These are phyloP conservation scores for Pantherophis alleghaniensis DNA, from an alignment of 2,797 vertebrate species.

Conservation along the genomic window DNA sequence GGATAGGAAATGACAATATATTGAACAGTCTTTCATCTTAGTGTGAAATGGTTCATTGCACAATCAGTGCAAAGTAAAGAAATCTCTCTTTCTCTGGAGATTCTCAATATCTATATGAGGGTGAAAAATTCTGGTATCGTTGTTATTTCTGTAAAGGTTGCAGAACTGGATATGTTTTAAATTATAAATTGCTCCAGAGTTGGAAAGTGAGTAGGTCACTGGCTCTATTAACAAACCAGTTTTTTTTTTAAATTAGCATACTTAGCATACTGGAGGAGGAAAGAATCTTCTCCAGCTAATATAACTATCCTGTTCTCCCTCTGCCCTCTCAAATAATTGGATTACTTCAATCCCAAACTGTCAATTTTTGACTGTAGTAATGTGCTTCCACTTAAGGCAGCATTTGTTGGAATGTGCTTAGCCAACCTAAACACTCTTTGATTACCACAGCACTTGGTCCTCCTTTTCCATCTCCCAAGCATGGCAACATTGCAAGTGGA, in stretches of 20 bases:
- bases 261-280: conserved; percentile 45
- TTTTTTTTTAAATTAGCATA: conserved; percentile 6
- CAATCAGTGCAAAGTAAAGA: background rate
- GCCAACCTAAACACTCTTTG: conserved; percentile 12
- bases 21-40: conserved; percentile 46
- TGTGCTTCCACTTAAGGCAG: conserved; percentile 9
- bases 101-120: background rate
- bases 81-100: background rate
- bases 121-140: conserved; percentile 42
- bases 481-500: conserved; percentile 4
- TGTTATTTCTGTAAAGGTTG: conserved; percentile 56
- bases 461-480: background rate
- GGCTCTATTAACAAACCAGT: conserved; percentile 53
- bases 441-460: background rate
- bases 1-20: conserved; percentile 61
- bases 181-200: conserved; percentile 57
- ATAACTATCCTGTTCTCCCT: background rate
- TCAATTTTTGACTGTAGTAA: conserved; percentile 39
- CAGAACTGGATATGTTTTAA: conserved; percentile 49
- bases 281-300: background rate
- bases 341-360: background rate
- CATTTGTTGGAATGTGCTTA: conserved; percentile 9
- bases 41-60: background rate
- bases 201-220: conserved; percentile 54
- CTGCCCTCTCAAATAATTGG: background rate